Base-by-base conservation (phyloP, 2,113 vertebrate species). In the Heteronetta atricapilla region DNA sequence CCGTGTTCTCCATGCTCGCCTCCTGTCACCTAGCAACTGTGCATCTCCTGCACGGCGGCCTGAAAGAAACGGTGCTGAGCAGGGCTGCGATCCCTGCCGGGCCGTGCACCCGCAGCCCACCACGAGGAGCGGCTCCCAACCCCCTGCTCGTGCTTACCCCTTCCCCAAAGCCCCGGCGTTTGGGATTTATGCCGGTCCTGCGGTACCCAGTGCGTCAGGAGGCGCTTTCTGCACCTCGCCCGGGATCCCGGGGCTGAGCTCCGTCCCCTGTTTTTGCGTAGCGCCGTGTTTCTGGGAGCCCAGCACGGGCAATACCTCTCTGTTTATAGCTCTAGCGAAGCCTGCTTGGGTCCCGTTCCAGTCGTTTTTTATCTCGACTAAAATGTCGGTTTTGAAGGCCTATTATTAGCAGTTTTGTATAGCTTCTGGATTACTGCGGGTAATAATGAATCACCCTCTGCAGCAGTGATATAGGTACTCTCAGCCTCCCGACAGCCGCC, bases 371-470 rank as follows among this genome's bases (percentile, higher is more conserved):
- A 90, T 91, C 93, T 94, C 90, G 74, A 93, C 81, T 93, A 95
- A 97, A 96, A 93, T 87, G 95, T 93, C 16, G 55, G 86, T 79
- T 96, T 94, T 82, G 77, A 89, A 94, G 94, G 58, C 95, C 94
- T 97, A 96, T 97, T 96, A 96, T 97, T 96, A 96, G 96, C 67
- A 58, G 70, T 77, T 95, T 92, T 96, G 92, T 96, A 82, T 90
- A 76, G 95, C 86, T 94, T 91, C 96, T 95, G 94, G 78, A 95
- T 96, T 94, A 92, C 96, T 97, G 95, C 92, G 87, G 92, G 95
- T 97, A 90, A 92, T 90, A 60, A 89, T 96, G 96, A 97, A 97
- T 97, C 96, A 97, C 96, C 83, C 95, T 97, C 95, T 96, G 96
- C 95, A 96, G 93, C 82, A 95, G 89, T 96, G 96, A 97, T 96